phyloP scores from a whole-genome alignment of 1,140 invertebrate species.

The Pseudomyrmex gracilis region DNA sequence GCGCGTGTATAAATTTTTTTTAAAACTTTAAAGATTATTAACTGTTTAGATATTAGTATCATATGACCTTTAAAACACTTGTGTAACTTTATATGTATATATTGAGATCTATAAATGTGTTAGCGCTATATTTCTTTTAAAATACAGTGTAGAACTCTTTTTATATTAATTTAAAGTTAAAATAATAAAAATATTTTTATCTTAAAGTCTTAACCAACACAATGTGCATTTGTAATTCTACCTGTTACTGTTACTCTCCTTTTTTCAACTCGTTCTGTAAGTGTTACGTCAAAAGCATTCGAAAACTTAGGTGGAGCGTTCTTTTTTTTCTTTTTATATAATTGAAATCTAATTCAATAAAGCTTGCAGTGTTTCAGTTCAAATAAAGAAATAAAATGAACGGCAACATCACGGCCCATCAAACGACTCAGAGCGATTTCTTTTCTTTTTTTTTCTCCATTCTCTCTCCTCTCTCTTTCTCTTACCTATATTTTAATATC shows the following conservation, averaged over 20 bases:
- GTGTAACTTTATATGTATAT: neutral
- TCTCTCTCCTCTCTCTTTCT: neutral
- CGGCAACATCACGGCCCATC: conserved; percentile 40
- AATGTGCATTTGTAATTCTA: conserved; percentile 37
- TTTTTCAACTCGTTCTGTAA: conserved; percentile 36
- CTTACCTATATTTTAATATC: neutral
- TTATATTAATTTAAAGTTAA: conserved; percentile 31
- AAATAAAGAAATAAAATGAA: conserved; percentile 33
- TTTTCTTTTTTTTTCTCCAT: conserved; percentile 9
- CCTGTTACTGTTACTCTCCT: conserved; percentile 50
- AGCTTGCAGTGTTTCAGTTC: conserved; percentile 12
- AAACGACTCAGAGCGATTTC: conserved; percentile 47
- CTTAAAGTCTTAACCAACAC: conserved; percentile 7
- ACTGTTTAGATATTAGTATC: conserved; percentile 1
- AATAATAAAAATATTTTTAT: conserved; percentile 38
- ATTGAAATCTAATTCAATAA: conserved; percentile 13
- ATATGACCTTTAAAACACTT: neutral
- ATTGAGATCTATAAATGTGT: conserved; percentile 14
- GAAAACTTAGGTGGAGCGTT: conserved; percentile 22
- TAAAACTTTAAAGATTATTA: no score
- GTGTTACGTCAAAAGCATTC: conserved; percentile 38
- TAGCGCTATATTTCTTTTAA: conserved; percentile 10
- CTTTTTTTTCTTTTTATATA: neutral
- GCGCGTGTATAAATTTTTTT: no score
- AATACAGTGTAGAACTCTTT: neutral